Conservation (phyloP, 2,888 invertebrate species). For the Ryuthela nishihirai region DNA sequence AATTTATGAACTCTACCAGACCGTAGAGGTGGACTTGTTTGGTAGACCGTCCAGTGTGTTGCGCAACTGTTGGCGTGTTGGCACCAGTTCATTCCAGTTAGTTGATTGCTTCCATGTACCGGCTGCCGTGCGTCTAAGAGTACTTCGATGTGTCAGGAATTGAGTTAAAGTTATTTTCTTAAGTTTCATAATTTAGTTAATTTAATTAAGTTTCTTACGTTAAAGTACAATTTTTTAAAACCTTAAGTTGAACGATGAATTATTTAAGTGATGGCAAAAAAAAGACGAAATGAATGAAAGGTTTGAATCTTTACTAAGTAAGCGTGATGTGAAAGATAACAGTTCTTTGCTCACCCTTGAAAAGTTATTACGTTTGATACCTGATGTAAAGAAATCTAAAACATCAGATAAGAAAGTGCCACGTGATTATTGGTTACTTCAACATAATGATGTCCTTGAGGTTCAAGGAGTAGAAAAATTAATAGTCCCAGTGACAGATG, state of each 20-base stretch:
- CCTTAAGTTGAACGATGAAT: constrained; percentile 9
- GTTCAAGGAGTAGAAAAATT: too few species aligned
- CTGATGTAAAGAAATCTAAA: constrained; percentile 32
- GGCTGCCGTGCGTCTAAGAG: too few species aligned
- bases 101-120: too few species aligned
- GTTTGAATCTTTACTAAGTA: constrained; percentile 32
- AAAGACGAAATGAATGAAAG: constrained; percentile 21
- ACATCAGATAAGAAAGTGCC: constrained; percentile 32
- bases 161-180: too few species aligned
- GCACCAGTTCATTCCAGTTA: too few species aligned
- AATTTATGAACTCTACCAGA: too few species aligned
- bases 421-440: constrained; percentile 34
- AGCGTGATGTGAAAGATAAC: constrained; percentile 32
- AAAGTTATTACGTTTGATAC: constrained; percentile 31
- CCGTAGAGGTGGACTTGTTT: too few species aligned
- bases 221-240: constrained; percentile 3
- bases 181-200: too few species aligned
- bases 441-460: constrained; percentile 27
- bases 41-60: too few species aligned
- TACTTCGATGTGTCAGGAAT: too few species aligned
- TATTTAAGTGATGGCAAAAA: constrained; percentile 8
- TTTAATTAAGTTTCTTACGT: constrained; percentile 1
- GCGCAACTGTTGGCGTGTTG: too few species aligned
- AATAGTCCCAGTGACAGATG: too few species aligned
- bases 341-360: constrained; percentile 30